Base-by-base conservation (phyloP, 1,140 invertebrate genomes). In the Leptoteleia sp. region DNA sequence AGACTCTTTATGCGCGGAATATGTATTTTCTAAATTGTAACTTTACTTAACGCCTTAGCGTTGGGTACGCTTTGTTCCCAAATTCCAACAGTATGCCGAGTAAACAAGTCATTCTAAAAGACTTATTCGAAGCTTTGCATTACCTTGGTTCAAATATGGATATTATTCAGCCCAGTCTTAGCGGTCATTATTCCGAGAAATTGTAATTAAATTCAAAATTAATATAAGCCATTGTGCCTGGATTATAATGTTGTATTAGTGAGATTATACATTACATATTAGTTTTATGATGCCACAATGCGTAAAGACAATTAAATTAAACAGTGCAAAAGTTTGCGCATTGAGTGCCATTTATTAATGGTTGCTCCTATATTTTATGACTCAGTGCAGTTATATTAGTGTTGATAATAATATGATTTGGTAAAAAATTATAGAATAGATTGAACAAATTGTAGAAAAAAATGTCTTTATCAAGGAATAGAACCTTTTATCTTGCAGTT, bases 91-190 rank as follows among this genome's bases (percentile, higher is more conserved):
- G 25, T 35, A 25, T 19, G 33, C 25, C 27, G 7, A 31, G 61
- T 62, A 64, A 65, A 65, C 25, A 52, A 64, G 45, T 65, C 47
- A 52, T 65, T 65, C 47, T 52, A 35, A 42, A 65, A 52, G 15
- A 47, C 27, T 42, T 52, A 52, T 43, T 43, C 37, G 22, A 65
- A 65, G 61, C 61, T 65, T 52, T 52, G 47, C 16, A 65, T 65
- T 65, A 50, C 40, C 35, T 52, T 52, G 37, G 15, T 65, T 65
- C 37, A 50, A 52, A 65, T 11, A 42, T 37, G 42, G 8, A 47
- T 47, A 65, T 65, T 65, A 65, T 13, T 42, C 13, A 31, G 16
- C 13, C 3, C 8, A 17, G 17, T 37, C 29, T 48, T 50, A 64
- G n/a, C 0, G n/a, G 37, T 37, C 22, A 52, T 43, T 52, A 52